Evolutionary conservation across 2,888 invertebrate genomes (phyloP).

Genomic region (Platycheirus albimanus): DNA sequence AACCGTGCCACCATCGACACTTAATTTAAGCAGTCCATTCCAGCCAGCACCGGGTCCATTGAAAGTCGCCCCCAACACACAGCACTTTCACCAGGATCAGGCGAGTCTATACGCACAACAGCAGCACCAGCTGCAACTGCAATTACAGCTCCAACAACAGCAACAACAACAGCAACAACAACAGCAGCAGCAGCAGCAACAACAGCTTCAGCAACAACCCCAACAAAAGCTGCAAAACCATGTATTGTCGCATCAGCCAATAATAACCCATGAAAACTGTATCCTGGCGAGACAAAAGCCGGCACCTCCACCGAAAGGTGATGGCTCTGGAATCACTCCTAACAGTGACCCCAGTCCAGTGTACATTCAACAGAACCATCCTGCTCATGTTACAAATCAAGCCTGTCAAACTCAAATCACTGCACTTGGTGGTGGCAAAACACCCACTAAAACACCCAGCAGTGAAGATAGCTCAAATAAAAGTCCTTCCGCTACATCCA

Average conservation of each 20-base stretch:
- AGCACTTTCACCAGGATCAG: constrained; percentile 72
- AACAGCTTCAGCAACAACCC: constrained; percentile 77
- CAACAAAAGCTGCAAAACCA: constrained; percentile 82
- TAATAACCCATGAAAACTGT: constrained; percentile 56
- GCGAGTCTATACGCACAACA: constrained; percentile 71
- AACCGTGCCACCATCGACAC: constrained; percentile 80
- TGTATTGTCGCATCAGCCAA: constrained; percentile 42
- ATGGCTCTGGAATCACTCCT: constrained; percentile 77
- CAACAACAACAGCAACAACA: constrained; percentile 77
- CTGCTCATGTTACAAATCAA: constrained; percentile 82
- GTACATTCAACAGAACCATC: constrained; percentile 83
- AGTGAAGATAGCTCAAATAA: constrained; percentile 80
- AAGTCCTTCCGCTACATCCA: constrained; percentile 77
- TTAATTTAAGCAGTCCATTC: constrained; percentile 81
- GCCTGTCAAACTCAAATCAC: constrained; percentile 82
- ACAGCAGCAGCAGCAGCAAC: constrained; percentile 77
- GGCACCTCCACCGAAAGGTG: constrained; percentile 75
- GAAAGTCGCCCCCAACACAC: constrained; percentile 77
- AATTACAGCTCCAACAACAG: constrained; percentile 76
- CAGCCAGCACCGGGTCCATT: constrained; percentile 81
- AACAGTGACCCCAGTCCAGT: constrained; percentile 82
- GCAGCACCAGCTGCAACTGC: constrained; percentile 75
- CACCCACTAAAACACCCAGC: constrained; percentile 78
- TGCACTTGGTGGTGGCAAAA: constrained; percentile 75
- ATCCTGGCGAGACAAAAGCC: constrained; percentile 78